Evolutionary conservation across 2,797 vertebrate genomes (phyloP).

Genomic region (Rhinatrema bivittatum): DNA sequence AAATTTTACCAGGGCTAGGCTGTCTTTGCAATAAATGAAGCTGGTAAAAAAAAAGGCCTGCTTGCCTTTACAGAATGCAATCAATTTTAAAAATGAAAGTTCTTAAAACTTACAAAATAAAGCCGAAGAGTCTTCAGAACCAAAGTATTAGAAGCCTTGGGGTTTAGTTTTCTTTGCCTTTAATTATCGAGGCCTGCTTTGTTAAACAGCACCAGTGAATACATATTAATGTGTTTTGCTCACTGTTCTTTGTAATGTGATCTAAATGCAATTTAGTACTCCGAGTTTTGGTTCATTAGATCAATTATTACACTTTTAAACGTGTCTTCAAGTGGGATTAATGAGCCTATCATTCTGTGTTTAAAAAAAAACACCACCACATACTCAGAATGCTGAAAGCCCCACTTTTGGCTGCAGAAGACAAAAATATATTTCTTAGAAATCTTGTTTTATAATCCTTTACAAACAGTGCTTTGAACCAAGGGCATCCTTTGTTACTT

Average conservation of each 20-base stretch:
- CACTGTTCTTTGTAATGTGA: slow-evolving; percentile 8
- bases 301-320: slow-evolving; percentile 35
- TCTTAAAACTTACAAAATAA: no score
- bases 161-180: no score
- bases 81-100: no score
- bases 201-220: slow-evolving; percentile 13
- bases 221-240: slow-evolving; percentile 24
- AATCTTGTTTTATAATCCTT: no score
- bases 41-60: slow-evolving; percentile 1
- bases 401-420: slow-evolving; percentile 1
- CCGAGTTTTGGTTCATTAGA: slow-evolving; percentile 31
- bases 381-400: slow-evolving; percentile 11
- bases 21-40: neutral
- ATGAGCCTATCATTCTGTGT: slow-evolving; percentile 8
- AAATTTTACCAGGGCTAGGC: slow-evolving; percentile 6
- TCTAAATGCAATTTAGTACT: slow-evolving; percentile 13
- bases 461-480: no score
- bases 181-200: slow-evolving; percentile 17
- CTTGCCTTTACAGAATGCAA: no score
- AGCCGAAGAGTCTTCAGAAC: neutral
- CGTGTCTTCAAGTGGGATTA: slow-evolving; percentile 34
- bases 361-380: neutral
- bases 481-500: no score
- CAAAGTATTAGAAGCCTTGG: no score
- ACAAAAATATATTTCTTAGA: no score